A percentile compares a stretch with the other conserved stretches of the same genome.
These are phyloP conservation scores for Acanthurus lineatus DNA, from an alignment of 2,797 vertebrate genomes.

Conservation along the genomic window DNA sequence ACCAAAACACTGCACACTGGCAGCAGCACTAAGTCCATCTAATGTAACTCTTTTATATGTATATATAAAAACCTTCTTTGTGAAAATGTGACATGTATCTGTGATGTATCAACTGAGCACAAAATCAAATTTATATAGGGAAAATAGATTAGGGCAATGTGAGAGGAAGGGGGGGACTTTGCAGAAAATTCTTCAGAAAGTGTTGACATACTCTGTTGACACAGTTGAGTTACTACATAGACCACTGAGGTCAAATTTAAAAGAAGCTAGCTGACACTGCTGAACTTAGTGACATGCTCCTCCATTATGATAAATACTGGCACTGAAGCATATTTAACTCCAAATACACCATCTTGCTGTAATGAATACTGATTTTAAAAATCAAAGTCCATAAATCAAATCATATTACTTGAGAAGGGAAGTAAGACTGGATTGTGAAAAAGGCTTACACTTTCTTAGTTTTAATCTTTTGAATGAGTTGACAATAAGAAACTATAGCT, in stretches of 20 bases:
- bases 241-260: slow-evolving; percentile 27
- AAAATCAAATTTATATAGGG: neutral
- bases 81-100: neutral
- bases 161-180: slow-evolving; percentile 46
- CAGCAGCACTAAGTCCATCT: slow-evolving; percentile 2
- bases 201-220: slow-evolving; percentile 70
- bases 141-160: neutral
- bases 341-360: neutral
- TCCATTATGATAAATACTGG: neutral
- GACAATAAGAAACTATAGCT: too few relatives aligned
- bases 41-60: neutral
- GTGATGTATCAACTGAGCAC: neutral
- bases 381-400: neutral
- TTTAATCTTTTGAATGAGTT: too few relatives aligned
- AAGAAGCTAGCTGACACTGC: slow-evolving; percentile 42
- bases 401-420: neutral
- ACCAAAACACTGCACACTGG: slow-evolving; percentile 26
- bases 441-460: neutral
- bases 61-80: neutral
- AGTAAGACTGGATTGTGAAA: neutral
- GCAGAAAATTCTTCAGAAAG: slow-evolving; percentile 71
- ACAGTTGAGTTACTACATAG: slow-evolving; percentile 65
- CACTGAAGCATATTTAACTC: neutral
- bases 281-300: neutral
- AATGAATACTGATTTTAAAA: neutral